Evolutionary conservation across 1,140 invertebrate genomes (phyloP), one percentile per base, ranked within the genome.

Genomic region (Drosophila gunungcola): DNA sequence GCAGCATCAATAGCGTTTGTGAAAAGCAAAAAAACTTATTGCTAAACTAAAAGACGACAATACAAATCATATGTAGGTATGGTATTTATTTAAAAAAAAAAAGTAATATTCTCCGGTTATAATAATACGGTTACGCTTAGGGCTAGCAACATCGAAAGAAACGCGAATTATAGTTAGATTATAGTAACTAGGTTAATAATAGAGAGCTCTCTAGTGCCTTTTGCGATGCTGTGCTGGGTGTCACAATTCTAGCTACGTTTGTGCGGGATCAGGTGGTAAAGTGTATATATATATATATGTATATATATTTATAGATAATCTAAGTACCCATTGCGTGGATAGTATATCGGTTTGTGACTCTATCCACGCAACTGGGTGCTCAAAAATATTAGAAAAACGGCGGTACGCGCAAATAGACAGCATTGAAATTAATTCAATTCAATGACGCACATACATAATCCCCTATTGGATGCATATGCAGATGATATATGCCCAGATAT

Each of bases 371-470:
- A 51, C 32, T 39, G 34, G 62, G 25, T 43, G 48, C 25, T 55
- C 72, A 80, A 84, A 85, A 80, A 85, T 45, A 75, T 67, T 65
- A 73, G 58, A 81, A 80, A 90, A 90, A 72, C 81, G 57, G 64
- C 85, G 85, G 78, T 80, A 67, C 39, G 65, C 84, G 84, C 76
- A 78, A 78, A 89, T 89, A 89, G 84, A 89, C 52, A 89, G 84
- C 84, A 89, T 89, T 89, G 57, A 89, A 89, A 89, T 89, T 89
- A 67, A 73, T 56, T 43, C 13, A 46, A 48, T 41, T 57, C 51
- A 70, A 70, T 70, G 64, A 51, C 48, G 41, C 25, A 54, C 25
- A 64, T 42, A 61, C 25, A 36, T 38, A 58, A 25, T 42, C 10
- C 53, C 53, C 53, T 53, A 60, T 58, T 16, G 36, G n/a, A 41